Base-by-base conservation (phyloP, 2,888 invertebrate species). In the Acrobasis consociella region DNA sequence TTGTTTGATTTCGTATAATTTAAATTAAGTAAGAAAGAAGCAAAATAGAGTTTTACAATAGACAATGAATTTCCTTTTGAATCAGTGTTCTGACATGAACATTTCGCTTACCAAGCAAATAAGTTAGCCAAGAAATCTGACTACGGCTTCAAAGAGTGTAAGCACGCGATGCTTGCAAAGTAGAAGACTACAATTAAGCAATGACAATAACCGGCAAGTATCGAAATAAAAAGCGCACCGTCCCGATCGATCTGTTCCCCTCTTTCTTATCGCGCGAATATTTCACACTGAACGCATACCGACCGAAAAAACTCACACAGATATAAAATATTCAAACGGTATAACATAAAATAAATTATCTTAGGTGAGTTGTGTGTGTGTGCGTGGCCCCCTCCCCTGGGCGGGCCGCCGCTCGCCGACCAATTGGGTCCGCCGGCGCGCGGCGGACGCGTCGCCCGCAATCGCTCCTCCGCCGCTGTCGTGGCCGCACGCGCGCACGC, bases 381-480 rank as follows among this genome's bases (percentile, higher is more conserved):
- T 89, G 91, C 77, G 89, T 85, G 72, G 83, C 89, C 87, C 89
- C 89, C 88, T 85, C 89, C 89, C 82, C 82, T 85, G 89, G 91
- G 91, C 91, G 91, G 89, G 86, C 70, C 87, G 83, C 72, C 70
- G 73, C 76, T 74, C 73, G 75, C 70, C 84, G 82, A 86, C 94
- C 93, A 93, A 94, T 94, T 87, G 93, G 87, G 89, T 81, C 82
- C 83, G 79, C 80, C 93, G 92, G 90, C 93, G 93, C 93, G 93
- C 92, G 93, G 85, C 91, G 56, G 42, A 8, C n/a, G 87, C 82
- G 76, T 70, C 73, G 69, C 76, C 78, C 87, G 88, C 86, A 91
- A 86, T 89, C 87, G 82, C 77, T 77, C 84, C 81, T 78, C 72
- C 74, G 82, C 80, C 71, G 71, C 74, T 71, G 74, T 62, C 70